Evolutionary conservation across 1,140 invertebrate species (phyloP), one percentile per base, ranked within the genome.

Genomic region (Tenebrio molitor): DNA sequence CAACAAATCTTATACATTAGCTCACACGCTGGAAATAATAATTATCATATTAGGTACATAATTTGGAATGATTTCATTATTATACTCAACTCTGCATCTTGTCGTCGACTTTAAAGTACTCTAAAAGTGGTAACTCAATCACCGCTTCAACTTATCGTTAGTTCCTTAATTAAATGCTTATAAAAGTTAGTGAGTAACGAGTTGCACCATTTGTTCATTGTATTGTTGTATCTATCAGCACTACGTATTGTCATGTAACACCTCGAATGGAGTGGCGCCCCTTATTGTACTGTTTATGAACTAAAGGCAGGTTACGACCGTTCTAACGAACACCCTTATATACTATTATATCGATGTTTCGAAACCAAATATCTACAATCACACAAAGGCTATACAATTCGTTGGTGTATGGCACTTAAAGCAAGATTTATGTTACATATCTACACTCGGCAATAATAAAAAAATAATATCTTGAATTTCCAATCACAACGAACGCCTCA

Each of bases 131-230:
- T 79, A 81, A 80, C 79, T 67, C 71, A 81, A 77, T 75, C 78
- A 81, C 78, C 78, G 77, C 74, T 69, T 63, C 46, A 66, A 67
- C 42, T 74, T 46, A 71, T 70, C 67, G 44, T 69, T 34, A 53
- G 25, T 17, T 72, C 74, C 67, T 14, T 76, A 79, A 79, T 76
- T 80, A 80, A 81, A 82, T 80, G 78, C 78, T 76, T 80, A 81
- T 78, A 81, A 81, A 79, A 78, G 71, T 79, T 79, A 79, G 74
- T 72, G 69, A 79, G 74, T 79, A 77, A 81, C 76, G 77, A 78
- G 76, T 81, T 80, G 81, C 82, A 83, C 82, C 82, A 83, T 81
- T 79, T 81, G 78, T 82, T 82, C 82, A 81, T 83, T 81, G 81
- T 82, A 83, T 82, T 80, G 80, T 62, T 25, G 12, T 74, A 76